These are phyloP conservation scores for Hiodon tergisus DNA, from an alignment of 2,113 vertebrate genomes.

Conservation along the genomic window DNA sequence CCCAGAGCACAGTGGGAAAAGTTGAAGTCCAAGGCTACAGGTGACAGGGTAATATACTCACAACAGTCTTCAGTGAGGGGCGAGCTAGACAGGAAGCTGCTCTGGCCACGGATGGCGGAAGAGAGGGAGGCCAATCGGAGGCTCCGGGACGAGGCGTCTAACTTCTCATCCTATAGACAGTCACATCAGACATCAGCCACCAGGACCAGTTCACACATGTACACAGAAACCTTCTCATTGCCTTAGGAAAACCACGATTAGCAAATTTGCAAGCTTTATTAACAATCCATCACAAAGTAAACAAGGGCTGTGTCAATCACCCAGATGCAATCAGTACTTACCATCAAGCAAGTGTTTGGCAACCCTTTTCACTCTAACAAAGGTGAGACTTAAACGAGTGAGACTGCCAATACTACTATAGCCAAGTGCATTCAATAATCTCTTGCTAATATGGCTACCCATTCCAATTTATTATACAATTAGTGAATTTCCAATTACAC, in stretches of 20 bases:
- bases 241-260: neutral
- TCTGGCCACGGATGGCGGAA: constrained; percentile 56
- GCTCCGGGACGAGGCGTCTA: constrained; percentile 57
- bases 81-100: constrained; percentile 61
- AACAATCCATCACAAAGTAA: no score
- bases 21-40: neutral
- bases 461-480: no score
- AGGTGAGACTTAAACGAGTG: no score
- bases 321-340: neutral
- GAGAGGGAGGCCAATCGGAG: constrained; percentile 54
- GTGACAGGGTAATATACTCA: constrained; percentile 58
- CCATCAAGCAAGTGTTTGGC: no score
- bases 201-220: neutral
- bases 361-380: no score
- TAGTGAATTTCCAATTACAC: no score
- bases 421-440: no score
- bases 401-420: no score
- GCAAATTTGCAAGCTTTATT: no score
- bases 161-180: constrained; percentile 65
- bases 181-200: neutral
- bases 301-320: neutral
- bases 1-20: neutral
- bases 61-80: constrained; percentile 58
- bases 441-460: no score
- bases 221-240: neutral